phyloP scores from a whole-genome alignment of 2,113 vertebrate genomes.

The Spizaetus ornatus region DNA sequence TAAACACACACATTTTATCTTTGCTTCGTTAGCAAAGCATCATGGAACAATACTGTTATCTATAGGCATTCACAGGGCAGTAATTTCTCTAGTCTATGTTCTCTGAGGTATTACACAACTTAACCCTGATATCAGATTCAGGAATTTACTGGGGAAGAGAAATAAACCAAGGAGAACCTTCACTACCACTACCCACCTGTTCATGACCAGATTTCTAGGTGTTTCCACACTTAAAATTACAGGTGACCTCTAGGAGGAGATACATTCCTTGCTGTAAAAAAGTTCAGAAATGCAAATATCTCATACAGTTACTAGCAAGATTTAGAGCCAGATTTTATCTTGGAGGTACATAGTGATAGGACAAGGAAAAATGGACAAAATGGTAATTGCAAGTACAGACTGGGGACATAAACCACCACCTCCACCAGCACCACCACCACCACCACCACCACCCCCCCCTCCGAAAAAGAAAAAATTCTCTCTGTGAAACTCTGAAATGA shows the following conservation, averaged over 20 bases:
- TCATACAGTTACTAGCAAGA: background rate
- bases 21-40: background rate
- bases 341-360: background rate
- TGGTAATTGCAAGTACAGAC: background rate
- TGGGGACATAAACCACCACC: background rate
- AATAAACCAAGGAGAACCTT: background rate
- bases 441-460: no score
- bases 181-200: background rate
- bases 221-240: background rate
- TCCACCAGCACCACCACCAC: no score
- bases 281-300: background rate
- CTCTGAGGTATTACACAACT: background rate
- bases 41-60: background rate
- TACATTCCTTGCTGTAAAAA: background rate
- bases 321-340: background rate
- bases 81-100: background rate
- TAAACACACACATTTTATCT: background rate
- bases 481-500: background rate
- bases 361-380: background rate
- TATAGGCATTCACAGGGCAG: background rate
- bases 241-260: background rate
- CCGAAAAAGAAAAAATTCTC: background rate
- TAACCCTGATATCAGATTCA: background rate
- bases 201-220: background rate
- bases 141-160: background rate